These are phyloP conservation scores for Cotesia congregata DNA, from an alignment of 2,888 invertebrate species.

Conservation along the genomic window DNA sequence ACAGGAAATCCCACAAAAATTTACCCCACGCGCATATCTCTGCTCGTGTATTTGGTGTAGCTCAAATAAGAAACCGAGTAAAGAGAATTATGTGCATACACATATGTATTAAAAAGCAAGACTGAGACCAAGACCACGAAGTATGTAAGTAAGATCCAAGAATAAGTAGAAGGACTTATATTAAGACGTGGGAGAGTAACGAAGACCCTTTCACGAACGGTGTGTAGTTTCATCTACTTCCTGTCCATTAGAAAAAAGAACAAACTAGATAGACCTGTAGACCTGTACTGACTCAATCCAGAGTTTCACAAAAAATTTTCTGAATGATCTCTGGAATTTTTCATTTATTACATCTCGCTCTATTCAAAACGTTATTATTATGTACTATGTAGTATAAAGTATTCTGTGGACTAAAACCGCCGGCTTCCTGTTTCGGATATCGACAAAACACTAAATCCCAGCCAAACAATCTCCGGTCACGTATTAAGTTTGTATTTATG, in stretches of 20 bases:
- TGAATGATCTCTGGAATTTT: not conserved
- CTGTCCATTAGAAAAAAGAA: slow-evolving; percentile 45
- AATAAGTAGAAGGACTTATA: slow-evolving; percentile 12
- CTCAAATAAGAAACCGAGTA: slow-evolving; percentile 30
- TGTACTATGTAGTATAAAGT: not conserved
- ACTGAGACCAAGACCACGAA: slow-evolving; percentile 26
- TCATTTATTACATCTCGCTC: slow-evolving; percentile 45
- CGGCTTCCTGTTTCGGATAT: not conserved
- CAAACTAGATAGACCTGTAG: slow-evolving; percentile 24
- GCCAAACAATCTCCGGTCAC: not conserved
- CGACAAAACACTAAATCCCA: not conserved
- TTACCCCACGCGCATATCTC: slow-evolving; percentile 44
- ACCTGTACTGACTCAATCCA: slow-evolving; percentile 15
- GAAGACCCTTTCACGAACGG: slow-evolving; percentile 48
- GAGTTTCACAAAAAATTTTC: slow-evolving; percentile 25
- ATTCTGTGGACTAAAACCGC: not conserved
- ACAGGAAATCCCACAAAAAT: slow-evolving; percentile 49
- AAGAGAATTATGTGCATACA: slow-evolving; percentile 18
- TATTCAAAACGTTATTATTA: slow-evolving; percentile 8
- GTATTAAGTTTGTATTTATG: not conserved
- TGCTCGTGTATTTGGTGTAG: slow-evolving; percentile 19
- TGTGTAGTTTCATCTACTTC: slow-evolving; percentile 61
- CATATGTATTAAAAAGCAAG: slow-evolving; percentile 10
- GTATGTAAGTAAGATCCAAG: not conserved
- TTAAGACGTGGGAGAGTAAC: slow-evolving; percentile 34